These are phyloP conservation scores for Fistularia commersonii DNA, from an alignment of 2,797 vertebrate genomes.

Conservation along the genomic window DNA sequence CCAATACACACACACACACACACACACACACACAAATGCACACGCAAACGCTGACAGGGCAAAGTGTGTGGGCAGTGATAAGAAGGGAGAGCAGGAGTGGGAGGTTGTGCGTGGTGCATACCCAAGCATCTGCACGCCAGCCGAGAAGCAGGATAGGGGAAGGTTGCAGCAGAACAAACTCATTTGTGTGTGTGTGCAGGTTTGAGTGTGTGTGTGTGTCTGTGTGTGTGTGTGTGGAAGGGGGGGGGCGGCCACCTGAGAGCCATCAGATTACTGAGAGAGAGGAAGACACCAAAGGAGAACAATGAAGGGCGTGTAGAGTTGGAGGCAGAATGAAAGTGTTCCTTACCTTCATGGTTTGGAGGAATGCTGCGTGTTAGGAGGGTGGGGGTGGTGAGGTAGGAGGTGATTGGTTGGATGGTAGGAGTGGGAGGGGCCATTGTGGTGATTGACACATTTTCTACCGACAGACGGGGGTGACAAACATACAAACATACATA, in stretches of 20 bases:
- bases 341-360: slow-evolving; percentile 68
- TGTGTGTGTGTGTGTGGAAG: slow-evolving; percentile 18
- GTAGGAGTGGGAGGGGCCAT: slow-evolving; percentile 54
- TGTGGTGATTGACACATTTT: slow-evolving; percentile 68
- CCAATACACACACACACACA: slow-evolving; percentile 12
- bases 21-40: slow-evolving; percentile 5
- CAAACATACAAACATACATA: slow-evolving; percentile 49
- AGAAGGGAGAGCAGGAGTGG: slow-evolving; percentile 37
- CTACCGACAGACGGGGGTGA: slow-evolving; percentile 60
- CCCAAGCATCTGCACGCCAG: slow-evolving; percentile 29
- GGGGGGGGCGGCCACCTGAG: slow-evolving; percentile 35
- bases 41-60: slow-evolving; percentile 51
- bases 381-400: slow-evolving; percentile 55
- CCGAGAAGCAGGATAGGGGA: slow-evolving; percentile 43
- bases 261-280: slow-evolving; percentile 26
- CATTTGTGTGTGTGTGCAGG: slow-evolving; percentile 7
- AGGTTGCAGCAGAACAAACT: slow-evolving; percentile 33
- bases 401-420: slow-evolving; percentile 54
- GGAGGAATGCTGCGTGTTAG: slow-evolving; percentile 26
- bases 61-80: slow-evolving; percentile 40
- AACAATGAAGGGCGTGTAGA: slow-evolving; percentile 35
- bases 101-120: slow-evolving; percentile 36
- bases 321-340: slow-evolving; percentile 11
- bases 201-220: slow-evolving; percentile 14
- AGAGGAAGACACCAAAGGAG: slow-evolving; percentile 39